Evolutionary conservation across 1,140 invertebrate genomes (phyloP), one percentile per base, ranked within the genome.

Genomic region (Drosophila arawakana): DNA sequence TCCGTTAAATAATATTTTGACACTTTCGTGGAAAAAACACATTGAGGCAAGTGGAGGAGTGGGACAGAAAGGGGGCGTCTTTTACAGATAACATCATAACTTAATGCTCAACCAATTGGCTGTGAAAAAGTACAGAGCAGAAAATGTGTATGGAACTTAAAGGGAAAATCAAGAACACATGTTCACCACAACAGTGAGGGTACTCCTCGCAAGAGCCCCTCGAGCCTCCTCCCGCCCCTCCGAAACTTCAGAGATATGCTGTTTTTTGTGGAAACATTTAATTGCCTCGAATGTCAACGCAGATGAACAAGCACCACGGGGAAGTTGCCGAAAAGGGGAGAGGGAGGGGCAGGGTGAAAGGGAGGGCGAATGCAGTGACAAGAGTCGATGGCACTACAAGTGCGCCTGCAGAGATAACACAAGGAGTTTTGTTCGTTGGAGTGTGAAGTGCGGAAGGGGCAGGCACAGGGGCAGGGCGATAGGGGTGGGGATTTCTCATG

Each of bases 221-320:
- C 6, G 25, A 30, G 0, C 25, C 25, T 6, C 6, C 4, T 30
- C 25, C 0, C 2, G 4, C 25, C 25, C 25, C 25, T 30, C 25
- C 25, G 25, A 39, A 34, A 77, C 52, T 49, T 39, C 21, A 61
- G 63, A 70, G 52, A 65, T 75, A 66, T 46, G 21, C 62, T 55
- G 25, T 66, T 70, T 21, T 71, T 77, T 80, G 66, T 58, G 70
- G 25, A 74, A 68, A 81, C 74, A 54, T 76, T 89, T 89, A 89
- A 89, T 89, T 89, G 84, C 85, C 84, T 78, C 70, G 84, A 78
- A 89, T 89, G 84, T 89, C 84, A 89, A 89, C 85, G 84, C 80
- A 88, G 88, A 76, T 88, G 80, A 83, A 89, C 73, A 89, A 80
- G 84, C 74, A 57, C 78, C 62, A 83, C 86, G 57, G 76, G 52